Conservation (phyloP, 2,888 invertebrate species). For the Lithophane socia region DNA sequence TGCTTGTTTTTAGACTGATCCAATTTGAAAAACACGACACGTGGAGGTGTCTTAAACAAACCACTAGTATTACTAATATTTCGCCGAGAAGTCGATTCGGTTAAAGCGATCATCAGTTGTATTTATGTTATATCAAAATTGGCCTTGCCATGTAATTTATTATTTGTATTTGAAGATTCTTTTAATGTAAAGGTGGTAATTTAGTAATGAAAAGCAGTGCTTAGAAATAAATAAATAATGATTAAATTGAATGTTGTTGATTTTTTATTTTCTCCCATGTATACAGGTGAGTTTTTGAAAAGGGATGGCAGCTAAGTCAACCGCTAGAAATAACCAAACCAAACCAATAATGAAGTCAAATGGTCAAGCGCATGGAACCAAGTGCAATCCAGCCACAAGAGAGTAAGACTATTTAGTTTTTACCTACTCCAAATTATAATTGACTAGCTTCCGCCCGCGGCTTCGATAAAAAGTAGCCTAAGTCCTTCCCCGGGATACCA, state of each 20-base stretch:
- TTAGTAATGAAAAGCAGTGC: slow-evolving; percentile 85
- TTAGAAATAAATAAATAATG: slow-evolving; percentile 83
- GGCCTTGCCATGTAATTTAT: slow-evolving; percentile 85
- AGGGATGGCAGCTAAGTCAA: neutral
- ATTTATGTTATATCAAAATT: slow-evolving; percentile 71
- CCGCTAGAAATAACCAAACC: neutral
- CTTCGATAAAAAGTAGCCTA: no score
- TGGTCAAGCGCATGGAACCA: neutral
- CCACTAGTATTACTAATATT: slow-evolving; percentile 58
- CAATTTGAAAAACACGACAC: slow-evolving; percentile 32
- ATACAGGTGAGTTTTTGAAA: neutral
- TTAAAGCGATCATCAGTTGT: slow-evolving; percentile 63
- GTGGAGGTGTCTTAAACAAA: slow-evolving; percentile 34
- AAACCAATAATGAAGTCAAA: neutral
- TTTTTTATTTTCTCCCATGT: slow-evolving; percentile 50
- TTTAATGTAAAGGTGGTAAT: slow-evolving; percentile 80
- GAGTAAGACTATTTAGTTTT: neutral
- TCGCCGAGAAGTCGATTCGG: slow-evolving; percentile 43
- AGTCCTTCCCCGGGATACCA: no score
- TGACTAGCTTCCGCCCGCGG: no score
- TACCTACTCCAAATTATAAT: neutral
- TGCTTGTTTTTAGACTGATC: slow-evolving; percentile 59
- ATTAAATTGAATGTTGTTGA: slow-evolving; percentile 58
- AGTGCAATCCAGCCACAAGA: neutral
- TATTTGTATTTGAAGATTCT: slow-evolving; percentile 75